These are phyloP conservation scores for Heliconius charithonia DNA, from an alignment of 2,888 invertebrate species.

Conservation along the genomic window DNA sequence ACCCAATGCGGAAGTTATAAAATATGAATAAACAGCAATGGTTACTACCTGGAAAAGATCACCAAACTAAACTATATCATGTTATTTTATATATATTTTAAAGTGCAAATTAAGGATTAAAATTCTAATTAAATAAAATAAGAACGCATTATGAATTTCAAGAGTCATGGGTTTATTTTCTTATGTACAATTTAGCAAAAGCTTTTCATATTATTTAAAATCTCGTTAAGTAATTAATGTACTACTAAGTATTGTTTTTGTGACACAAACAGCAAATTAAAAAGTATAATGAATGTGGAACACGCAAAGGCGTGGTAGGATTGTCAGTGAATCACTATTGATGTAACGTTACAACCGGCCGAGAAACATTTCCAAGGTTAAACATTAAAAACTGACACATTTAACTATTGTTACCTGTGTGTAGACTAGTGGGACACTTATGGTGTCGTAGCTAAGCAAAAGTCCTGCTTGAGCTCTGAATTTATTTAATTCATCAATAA, in stretches of 20 bases:
- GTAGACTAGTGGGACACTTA: constrained; percentile 91
- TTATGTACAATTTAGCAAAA: too few relatives aligned
- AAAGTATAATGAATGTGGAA: constrained; percentile 29
- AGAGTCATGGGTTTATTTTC: too few relatives aligned
- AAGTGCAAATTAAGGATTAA: not conserved
- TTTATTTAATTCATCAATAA: constrained; percentile 93
- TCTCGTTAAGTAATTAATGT: constrained; percentile 3
- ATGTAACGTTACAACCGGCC: constrained; percentile 1
- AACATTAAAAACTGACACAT: not conserved
- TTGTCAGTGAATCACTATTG: constrained; percentile 10
- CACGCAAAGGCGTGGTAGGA: constrained; percentile 39
- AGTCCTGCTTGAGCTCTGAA: constrained; percentile 91
- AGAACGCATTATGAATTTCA: too few relatives aligned
- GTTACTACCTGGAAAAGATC: constrained; percentile 88
- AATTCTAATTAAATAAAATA: not conserved
- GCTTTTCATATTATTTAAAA: not conserved
- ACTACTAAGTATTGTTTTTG: constrained; percentile 24
- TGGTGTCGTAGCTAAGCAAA: constrained; percentile 90
- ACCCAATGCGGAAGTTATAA: constrained; percentile 93
- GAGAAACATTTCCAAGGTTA: not conserved
- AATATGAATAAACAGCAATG: constrained; percentile 95
- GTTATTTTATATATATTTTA: not conserved
- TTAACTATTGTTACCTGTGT: constrained; percentile 84
- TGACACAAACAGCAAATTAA: constrained; percentile 25
- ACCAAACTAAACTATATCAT: not conserved